Conservation (phyloP, 2,113 vertebrate species). For the Poeciliopsis prolifica region DNA sequence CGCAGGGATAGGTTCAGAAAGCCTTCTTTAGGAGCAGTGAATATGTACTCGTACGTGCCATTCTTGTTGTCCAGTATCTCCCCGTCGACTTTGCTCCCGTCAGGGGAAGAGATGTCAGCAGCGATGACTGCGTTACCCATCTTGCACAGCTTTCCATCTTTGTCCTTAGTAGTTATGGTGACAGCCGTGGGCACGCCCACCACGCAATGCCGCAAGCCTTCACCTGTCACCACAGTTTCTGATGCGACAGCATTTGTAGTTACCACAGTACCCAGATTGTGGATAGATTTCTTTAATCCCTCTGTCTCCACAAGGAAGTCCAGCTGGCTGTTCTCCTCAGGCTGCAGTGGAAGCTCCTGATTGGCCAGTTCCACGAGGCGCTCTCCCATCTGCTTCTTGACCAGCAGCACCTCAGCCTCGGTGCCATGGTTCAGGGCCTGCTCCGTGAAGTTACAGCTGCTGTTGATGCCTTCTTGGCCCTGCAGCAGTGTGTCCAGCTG, state of each 20-base stretch:
- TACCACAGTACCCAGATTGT: slow-evolving; percentile 92
- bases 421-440: slow-evolving; percentile 92
- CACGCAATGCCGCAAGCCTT: slow-evolving; percentile 90
- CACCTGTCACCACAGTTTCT: slow-evolving; percentile 92
- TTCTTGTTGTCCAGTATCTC: slow-evolving; percentile 97
- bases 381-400: slow-evolving; percentile 97
- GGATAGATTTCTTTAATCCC: slow-evolving; percentile 95
- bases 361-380: slow-evolving; percentile 87
- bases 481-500: slow-evolving; percentile 91
- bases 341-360: slow-evolving; percentile 88
- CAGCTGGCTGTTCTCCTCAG: slow-evolving; percentile 93
- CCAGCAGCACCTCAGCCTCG: slow-evolving; percentile 93
- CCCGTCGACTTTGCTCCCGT: slow-evolving; percentile 86
- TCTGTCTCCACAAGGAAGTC: slow-evolving; percentile 94
- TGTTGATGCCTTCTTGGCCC: slow-evolving; percentile 93
- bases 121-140: slow-evolving; percentile 91
- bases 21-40: slow-evolving; percentile 90
- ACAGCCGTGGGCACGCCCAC: slow-evolving; percentile 90
- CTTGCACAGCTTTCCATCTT: slow-evolving; percentile 93
- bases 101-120: slow-evolving; percentile 87
- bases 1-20: slow-evolving; percentile 88
- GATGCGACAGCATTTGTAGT: slow-evolving; percentile 94
- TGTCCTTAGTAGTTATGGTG: slow-evolving; percentile 95
- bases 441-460: slow-evolving; percentile 93
- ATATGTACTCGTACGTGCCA: slow-evolving; percentile 94